These are phyloP conservation scores for Sylvilagus bachmani DNA, from an alignment of 2,113 vertebrate genomes.

Conservation along the genomic window DNA sequence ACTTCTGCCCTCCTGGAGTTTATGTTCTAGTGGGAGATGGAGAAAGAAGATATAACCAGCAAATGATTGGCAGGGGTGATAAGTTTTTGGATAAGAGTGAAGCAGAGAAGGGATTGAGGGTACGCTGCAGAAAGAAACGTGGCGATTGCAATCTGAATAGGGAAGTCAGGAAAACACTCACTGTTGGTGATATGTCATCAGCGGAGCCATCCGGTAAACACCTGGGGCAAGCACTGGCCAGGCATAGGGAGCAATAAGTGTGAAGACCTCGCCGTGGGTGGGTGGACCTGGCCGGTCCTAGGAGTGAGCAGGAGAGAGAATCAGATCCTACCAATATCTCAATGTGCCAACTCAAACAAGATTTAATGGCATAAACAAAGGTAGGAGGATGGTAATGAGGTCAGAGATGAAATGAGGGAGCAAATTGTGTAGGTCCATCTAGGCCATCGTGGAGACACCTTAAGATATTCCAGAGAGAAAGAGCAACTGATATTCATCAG, in stretches of 20 bases:
- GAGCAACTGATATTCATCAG: background rate
- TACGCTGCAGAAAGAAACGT: background rate
- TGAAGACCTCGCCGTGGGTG: background rate
- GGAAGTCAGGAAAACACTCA: background rate
- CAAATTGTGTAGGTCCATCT: background rate
- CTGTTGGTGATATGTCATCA: background rate
- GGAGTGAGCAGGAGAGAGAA: background rate
- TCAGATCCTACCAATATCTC: background rate
- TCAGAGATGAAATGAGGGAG: background rate
- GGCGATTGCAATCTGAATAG: background rate
- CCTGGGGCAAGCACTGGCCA: background rate
- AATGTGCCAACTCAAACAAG: background rate
- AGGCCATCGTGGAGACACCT: background rate
- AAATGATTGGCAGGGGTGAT: background rate
- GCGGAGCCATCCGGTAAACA: background rate
- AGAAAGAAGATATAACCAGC: background rate
- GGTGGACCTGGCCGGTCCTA: background rate
- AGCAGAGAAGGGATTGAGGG: background rate
- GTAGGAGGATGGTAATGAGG: background rate
- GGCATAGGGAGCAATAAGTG: background rate
- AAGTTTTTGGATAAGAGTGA: background rate
- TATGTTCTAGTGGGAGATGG: background rate
- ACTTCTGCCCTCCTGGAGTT: background rate
- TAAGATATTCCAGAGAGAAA: background rate
- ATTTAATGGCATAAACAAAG: background rate